phyloP scores from a whole-genome alignment of 2,113 vertebrate species.

The Pedetes capensis region DNA sequence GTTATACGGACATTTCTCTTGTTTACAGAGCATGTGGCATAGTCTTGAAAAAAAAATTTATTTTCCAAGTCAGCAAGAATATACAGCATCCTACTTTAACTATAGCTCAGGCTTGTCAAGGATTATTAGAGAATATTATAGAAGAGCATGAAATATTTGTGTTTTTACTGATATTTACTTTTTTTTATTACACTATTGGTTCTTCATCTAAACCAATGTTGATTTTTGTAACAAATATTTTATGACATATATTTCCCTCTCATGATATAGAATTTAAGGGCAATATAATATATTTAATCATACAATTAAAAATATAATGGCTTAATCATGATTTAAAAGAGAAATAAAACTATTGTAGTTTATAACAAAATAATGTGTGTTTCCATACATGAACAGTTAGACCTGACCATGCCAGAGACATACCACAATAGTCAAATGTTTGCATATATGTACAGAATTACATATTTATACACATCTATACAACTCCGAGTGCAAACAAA shows the following conservation, averaged over 20 bases:
- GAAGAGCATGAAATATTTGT: background rate
- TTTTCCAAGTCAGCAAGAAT: background rate
- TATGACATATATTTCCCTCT: background rate
- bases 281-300: background rate
- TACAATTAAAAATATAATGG: background rate
- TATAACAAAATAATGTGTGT: background rate
- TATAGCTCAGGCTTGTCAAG: background rate
- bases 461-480: background rate
- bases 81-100: background rate
- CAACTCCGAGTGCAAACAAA: background rate
- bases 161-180: background rate
- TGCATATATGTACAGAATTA: background rate
- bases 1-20: background rate
- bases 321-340: background rate
- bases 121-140: background rate
- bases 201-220: background rate
- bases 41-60: background rate
- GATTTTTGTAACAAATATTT: background rate
- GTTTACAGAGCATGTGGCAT: rapidly evolving
- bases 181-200: background rate
- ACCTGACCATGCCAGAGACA: background rate
- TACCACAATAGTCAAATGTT: background rate
- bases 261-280: background rate
- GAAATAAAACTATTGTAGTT: background rate
- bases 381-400: background rate